phyloP scores from a whole-genome alignment of 2,113 vertebrate genomes.

The Coptodon bakossiorum region DNA sequence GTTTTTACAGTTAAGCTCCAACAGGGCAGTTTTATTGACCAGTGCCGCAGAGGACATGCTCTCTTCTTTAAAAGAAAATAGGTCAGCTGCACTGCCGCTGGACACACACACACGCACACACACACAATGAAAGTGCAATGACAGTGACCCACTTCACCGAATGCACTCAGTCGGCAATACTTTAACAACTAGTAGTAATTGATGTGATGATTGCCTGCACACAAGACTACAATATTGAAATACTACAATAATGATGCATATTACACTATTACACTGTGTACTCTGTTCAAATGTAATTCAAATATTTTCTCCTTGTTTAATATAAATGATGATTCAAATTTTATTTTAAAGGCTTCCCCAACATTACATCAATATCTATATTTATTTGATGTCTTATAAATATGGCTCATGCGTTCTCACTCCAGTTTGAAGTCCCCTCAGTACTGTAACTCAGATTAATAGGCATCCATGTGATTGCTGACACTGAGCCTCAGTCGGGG shows the following conservation, averaged over 20 bases:
- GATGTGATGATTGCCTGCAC: neutral
- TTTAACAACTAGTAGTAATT: neutral
- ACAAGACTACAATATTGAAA: neutral
- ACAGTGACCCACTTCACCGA: constrained; percentile 47
- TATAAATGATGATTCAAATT: neutral
- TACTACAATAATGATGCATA: neutral
- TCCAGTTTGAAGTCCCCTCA: neutral
- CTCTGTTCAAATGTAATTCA: neutral
- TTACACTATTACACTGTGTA: neutral
- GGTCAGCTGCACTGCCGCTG: constrained; percentile 35
- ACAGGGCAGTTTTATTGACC: constrained; percentile 19
- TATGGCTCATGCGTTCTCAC: neutral
- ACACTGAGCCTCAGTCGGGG: constrained; percentile 2
- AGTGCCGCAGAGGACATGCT: constrained; percentile 22
- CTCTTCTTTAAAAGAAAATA: constrained; percentile 46
- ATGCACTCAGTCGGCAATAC: constrained; percentile 8
- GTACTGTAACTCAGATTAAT: constrained; percentile 15
- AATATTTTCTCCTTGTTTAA: neutral
- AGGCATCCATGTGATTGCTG: constrained; percentile 27
- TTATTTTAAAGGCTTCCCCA: neutral
- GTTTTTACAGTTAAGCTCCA: neutral
- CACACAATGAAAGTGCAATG: neutral
- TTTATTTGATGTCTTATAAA: neutral
- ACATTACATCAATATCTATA: neutral
- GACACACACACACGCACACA: neutral